phyloP scores from a whole-genome alignment of 2,888 invertebrate genomes.

The Parascotia fuliginaria region DNA sequence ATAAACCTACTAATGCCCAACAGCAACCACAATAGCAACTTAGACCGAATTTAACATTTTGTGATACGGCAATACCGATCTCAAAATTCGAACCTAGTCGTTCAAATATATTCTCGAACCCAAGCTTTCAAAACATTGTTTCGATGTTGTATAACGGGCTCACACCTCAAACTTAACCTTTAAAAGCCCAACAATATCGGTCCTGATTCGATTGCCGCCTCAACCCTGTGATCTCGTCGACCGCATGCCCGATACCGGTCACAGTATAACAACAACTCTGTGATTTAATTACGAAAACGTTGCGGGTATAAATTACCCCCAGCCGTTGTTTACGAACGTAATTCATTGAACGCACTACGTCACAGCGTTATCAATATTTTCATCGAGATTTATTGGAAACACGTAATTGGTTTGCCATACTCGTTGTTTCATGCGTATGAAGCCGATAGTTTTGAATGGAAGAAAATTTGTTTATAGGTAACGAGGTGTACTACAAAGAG shows the following conservation, averaged over 20 bases:
- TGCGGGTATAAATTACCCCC: conserved; percentile 54
- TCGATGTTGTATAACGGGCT: not conserved
- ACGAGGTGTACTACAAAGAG: not conserved
- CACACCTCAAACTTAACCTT: not conserved
- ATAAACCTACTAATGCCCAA: too few relatives aligned
- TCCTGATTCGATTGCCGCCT: conserved; percentile 29
- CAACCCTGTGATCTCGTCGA: conserved; percentile 7
- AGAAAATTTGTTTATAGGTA: conserved; percentile 4
- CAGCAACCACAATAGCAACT: not conserved
- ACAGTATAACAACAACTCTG: conserved; percentile 30
- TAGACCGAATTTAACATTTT: not conserved
- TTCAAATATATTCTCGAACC: not conserved
- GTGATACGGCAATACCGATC: not conserved
- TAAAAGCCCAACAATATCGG: conserved; percentile 17
- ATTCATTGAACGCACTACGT: conserved; percentile 54
- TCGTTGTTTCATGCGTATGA: conserved; percentile 5
- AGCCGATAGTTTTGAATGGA: conserved; percentile 10
- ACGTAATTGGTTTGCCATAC: conserved; percentile 57
- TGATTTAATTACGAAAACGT: conserved; percentile 61
- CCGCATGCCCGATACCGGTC: conserved; percentile 12
- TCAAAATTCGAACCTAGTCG: not conserved
- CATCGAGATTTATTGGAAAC: conserved; percentile 68
- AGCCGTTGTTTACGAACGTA: conserved; percentile 57
- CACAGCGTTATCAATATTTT: conserved; percentile 70
- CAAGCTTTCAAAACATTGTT: not conserved